These are phyloP conservation scores for Athrips mouffetella DNA, from an alignment of 2,888 invertebrate genomes.

Conservation along the genomic window DNA sequence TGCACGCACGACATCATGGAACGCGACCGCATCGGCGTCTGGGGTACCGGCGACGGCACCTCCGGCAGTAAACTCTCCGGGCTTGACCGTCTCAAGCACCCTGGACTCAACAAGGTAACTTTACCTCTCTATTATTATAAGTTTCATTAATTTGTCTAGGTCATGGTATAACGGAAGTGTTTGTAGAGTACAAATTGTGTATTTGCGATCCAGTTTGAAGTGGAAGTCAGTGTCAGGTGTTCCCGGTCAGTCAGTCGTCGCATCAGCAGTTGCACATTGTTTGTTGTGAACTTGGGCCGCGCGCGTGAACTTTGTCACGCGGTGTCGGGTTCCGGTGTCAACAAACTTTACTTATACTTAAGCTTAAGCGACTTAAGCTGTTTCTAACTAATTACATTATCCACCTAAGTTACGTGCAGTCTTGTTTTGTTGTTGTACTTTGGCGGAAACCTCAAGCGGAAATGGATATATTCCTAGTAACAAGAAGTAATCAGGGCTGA, in stretches of 20 bases:
- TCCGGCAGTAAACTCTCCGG: conserved; percentile 78
- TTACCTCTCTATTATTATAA: background rate
- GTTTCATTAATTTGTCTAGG: conserved; percentile 36
- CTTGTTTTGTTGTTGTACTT: background rate
- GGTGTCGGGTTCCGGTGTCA: conserved; percentile 35
- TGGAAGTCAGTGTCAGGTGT: conserved; percentile 9
- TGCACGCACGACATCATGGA: conserved; percentile 67
- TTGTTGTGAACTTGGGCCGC: conserved; percentile 46
- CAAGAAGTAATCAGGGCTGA: no score
- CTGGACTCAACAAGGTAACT: conserved; percentile 84
- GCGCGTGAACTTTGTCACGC: conserved; percentile 43
- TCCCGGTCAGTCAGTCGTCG: background rate
- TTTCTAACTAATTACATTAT: conserved; percentile 2
- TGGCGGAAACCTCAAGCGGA: no score
- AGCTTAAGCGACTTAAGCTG: no score
- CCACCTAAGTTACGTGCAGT: background rate
- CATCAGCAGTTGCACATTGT: conserved; percentile 10
- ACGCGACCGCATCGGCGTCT: conserved; percentile 81
- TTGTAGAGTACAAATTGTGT: conserved; percentile 30
- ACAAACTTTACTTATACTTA: conserved; percentile 47
- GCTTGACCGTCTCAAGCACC: conserved; percentile 82
- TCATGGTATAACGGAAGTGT: conserved; percentile 58
- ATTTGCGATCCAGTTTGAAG: conserved; percentile 20
- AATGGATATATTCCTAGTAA: no score
- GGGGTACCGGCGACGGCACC: conserved; percentile 79